Evolutionary conservation across 2,888 invertebrate genomes (phyloP).

Genomic region (Microctonus brassicae): DNA sequence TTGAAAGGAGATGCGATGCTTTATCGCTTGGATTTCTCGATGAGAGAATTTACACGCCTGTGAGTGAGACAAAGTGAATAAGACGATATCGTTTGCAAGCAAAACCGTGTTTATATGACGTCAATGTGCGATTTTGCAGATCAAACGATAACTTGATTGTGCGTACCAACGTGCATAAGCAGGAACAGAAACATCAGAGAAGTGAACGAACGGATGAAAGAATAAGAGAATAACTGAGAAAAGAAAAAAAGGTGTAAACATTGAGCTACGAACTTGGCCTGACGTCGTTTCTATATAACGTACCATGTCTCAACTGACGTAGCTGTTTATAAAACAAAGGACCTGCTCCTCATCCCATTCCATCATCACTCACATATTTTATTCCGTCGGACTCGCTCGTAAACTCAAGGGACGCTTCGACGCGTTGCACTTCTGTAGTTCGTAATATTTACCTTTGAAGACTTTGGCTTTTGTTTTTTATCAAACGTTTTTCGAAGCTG

Average conservation of each 20-base stretch:
- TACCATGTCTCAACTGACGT: neutral
- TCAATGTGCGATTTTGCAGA: slow-evolving; percentile 48
- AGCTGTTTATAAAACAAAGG: slow-evolving; percentile 54
- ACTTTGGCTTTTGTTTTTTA: neutral
- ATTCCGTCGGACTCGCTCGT: slow-evolving; percentile 7
- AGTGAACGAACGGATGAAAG: too few species aligned
- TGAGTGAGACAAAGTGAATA: neutral
- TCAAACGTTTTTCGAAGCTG: neutral
- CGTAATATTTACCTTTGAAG: slow-evolving; percentile 16
- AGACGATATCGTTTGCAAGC: neutral
- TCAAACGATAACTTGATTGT: slow-evolving; percentile 49
- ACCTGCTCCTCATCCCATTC: slow-evolving; percentile 21
- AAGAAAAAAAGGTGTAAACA: neutral
- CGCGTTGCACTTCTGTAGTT: neutral
- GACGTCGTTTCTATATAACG: neutral
- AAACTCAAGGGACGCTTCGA: neutral
- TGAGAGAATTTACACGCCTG: neutral
- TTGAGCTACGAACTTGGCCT: neutral
- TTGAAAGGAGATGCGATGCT: too few species aligned
- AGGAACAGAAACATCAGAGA: neutral
- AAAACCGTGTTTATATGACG: slow-evolving; percentile 33
- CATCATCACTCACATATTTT: slow-evolving; percentile 13
- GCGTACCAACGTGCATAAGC: slow-evolving; percentile 13
- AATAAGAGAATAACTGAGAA: too few species aligned
- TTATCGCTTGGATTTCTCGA: too few species aligned